Conservation (phyloP, 2,888 invertebrate genomes). For the Antheraea assamensis region DNA sequence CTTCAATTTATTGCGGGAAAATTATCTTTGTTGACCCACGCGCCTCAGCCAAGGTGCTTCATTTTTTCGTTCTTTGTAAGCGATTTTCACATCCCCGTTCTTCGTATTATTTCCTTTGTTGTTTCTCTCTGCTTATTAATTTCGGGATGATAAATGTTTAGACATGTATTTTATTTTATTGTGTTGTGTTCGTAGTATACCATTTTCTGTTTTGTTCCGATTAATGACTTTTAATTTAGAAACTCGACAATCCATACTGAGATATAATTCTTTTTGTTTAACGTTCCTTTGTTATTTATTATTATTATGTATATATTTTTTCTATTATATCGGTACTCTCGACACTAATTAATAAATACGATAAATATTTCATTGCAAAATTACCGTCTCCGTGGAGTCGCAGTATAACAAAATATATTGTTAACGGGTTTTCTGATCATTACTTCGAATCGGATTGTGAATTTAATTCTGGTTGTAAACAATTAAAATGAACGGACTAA, state of each 20-base stretch:
- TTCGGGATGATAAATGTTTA: constrained; percentile 24
- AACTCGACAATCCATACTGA: neutral
- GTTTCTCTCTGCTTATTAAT: constrained; percentile 46
- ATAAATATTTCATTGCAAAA: neutral
- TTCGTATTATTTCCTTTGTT: constrained; percentile 37
- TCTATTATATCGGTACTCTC: neutral
- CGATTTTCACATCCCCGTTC: constrained; percentile 48
- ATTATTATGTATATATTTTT: neutral
- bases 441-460: neutral
- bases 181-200: neutral
- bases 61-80: constrained; percentile 59
- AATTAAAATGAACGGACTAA: too few species aligned
- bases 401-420: neutral
- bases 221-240: constrained; percentile 6
- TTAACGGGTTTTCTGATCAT: neutral
- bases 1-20: constrained; percentile 66
- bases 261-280: neutral
- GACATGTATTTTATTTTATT: constrained; percentile 7
- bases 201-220: neutral
- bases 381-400: neutral
- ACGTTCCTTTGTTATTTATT: neutral
- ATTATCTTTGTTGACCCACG: constrained; percentile 76
- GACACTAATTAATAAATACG: neutral
- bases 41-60: constrained; percentile 55
- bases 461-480: neutral